Conservation (phyloP, 2,888 invertebrate genomes). For the Smittia aterrima region DNA sequence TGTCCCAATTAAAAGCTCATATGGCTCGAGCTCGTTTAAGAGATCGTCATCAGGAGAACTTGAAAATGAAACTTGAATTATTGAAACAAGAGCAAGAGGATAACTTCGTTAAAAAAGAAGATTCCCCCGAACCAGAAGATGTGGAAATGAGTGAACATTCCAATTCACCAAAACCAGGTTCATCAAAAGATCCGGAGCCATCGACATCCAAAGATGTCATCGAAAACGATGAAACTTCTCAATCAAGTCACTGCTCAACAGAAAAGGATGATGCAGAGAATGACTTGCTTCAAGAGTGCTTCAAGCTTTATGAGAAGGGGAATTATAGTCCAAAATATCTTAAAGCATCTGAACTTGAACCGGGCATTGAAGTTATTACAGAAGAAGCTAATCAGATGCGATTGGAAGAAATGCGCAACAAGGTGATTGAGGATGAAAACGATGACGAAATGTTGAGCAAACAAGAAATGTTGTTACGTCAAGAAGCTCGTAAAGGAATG, state of each 20-base stretch:
- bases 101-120: conserved; percentile 47
- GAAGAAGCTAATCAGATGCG: conserved; percentile 74
- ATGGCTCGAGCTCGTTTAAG: conserved; percentile 89
- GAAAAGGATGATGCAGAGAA: conserved; percentile 50
- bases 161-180: conserved; percentile 42
- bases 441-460: conserved; percentile 56
- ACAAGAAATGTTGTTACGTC: conserved; percentile 66
- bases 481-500: conserved; percentile 82
- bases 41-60: conserved; percentile 88
- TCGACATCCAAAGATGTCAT: conserved; percentile 41
- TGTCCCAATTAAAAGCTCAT: conserved; percentile 94
- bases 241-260: conserved; percentile 15
- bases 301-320: conserved; percentile 73
- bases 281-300: conserved; percentile 58
- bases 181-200: conserved; percentile 42
- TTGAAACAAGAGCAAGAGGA: conserved; percentile 83
- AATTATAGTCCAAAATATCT: conserved; percentile 80
- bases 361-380: conserved; percentile 72
- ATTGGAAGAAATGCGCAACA: conserved; percentile 69
- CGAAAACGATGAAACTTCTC: conserved; percentile 25
- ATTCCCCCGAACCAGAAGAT: conserved; percentile 48
- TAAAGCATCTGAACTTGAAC: conserved; percentile 46
- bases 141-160: conserved; percentile 42
- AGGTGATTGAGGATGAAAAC: conserved; percentile 64
- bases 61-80: conserved; percentile 82